Base-by-base conservation (phyloP, 1,140 invertebrate species). In the Andricus grossulariae region DNA sequence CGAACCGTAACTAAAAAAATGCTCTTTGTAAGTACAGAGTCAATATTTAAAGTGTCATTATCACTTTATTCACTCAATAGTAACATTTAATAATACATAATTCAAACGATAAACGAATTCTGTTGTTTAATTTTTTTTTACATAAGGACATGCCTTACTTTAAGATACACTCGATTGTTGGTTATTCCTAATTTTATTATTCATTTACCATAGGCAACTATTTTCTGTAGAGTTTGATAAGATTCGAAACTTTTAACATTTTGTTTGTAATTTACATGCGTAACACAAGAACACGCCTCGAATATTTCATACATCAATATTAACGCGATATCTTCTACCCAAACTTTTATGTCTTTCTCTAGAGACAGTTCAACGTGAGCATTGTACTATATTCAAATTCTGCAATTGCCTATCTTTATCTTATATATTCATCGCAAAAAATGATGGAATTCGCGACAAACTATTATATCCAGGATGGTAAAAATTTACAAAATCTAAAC, bases 11-110 rank as follows among this genome's bases (percentile, higher is more conserved):
- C 50, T 51, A 72, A 84, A 74, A 83, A 75, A 81, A 81, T 82
- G 81, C 72, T 81, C 71, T 66, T 71, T 76, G 83, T 83, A 82
- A 85, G 81, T 88, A 86, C 83, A 86, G 80, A 87, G 79, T 83
- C 72, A 77, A 77, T 76, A 76, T 80, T 78, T 87, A 90, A 91
- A 91, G 88, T 90, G 89, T 90, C 84, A 83, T 45, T 84, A 82
- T 90, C 87, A 91, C 89, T 91, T 91, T 91, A 90, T 91, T 91
- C 85, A 88, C 87, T 91, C 88, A 91, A 89, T 91, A 86, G 83
- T 91, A 91, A 91, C 89, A 91, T 91, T 89, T 85, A 91, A 90
- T 91, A 91, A 88, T 91, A 90, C 90, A 91, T 89, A 90, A 90
- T 91, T 91, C 86, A 91, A 91, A 85, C 81, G 83, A 91, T 91